These are phyloP conservation scores for Thamnaconus septentrionalis DNA, from an alignment of 2,113 vertebrate genomes.

Conservation along the genomic window DNA sequence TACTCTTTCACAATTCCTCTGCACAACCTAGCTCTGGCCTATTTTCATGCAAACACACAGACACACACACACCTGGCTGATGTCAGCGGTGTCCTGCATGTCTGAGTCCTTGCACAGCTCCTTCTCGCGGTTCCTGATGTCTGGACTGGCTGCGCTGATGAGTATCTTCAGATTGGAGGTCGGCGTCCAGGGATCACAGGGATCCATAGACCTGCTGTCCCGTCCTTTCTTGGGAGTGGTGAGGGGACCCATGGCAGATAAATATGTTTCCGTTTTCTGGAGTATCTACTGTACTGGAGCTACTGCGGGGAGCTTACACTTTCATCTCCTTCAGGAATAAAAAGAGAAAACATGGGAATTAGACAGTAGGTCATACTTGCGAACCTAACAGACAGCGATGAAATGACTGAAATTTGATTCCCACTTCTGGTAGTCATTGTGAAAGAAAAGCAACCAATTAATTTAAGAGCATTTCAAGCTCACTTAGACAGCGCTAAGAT, in stretches of 20 bases:
- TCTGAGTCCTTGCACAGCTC: constrained; percentile 67
- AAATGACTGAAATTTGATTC: no score
- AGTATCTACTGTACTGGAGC: constrained; percentile 64
- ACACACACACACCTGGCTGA: constrained; percentile 73
- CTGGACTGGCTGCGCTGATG: constrained; percentile 92
- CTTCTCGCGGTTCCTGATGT: constrained; percentile 91
- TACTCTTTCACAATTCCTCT: no score
- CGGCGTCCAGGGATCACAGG: constrained; percentile 98
- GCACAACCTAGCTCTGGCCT: background rate
- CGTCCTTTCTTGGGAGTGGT: constrained; percentile 87
- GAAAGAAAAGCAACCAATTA: no score
- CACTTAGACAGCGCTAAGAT: no score
- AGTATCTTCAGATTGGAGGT: constrained; percentile 97
- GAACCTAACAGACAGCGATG: no score
- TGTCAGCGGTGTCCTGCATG: constrained; percentile 68
- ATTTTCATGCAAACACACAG: fast-evolving
- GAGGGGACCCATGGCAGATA: constrained; percentile 75
- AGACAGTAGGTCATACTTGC: no score
- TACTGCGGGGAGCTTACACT: no score
- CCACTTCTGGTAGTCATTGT: no score
- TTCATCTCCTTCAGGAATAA: no score
- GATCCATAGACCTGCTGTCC: constrained; percentile 79
- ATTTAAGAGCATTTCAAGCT: no score
- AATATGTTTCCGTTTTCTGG: constrained; percentile 74
- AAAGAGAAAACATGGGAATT: no score